Percentiles rank a stretch among this genome's conserved stretches.
Evolutionary conservation across 2,888 invertebrate species (phyloP).

Genomic region (Pterobdella sp.): DNA sequence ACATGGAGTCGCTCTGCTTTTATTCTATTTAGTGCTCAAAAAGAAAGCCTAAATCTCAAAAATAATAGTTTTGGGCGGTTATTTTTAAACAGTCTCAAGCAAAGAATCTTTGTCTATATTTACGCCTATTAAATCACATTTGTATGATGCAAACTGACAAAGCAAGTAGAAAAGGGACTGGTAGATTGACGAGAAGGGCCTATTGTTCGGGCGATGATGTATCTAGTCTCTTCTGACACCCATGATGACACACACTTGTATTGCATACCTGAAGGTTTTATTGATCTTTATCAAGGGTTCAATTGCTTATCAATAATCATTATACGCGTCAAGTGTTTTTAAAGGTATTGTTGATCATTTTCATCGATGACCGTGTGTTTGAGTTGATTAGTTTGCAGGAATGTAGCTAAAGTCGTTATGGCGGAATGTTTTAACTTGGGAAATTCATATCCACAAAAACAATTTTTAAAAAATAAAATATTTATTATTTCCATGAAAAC

Average conservation of each 20-base stretch:
- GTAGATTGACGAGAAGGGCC: neutral
- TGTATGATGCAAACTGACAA: neutral
- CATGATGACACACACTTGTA: neutral
- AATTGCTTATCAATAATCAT: too few relatives aligned
- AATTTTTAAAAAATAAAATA: too few relatives aligned
- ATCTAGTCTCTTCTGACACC: neutral
- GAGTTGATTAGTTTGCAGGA: too few relatives aligned
- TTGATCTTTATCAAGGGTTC: neutral
- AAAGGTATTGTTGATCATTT: too few relatives aligned
- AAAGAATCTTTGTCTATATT: neutral
- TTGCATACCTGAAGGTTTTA: neutral
- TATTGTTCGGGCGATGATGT: slow-evolving; percentile 5
- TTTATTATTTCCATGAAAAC: too few relatives aligned
- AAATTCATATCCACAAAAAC: too few relatives aligned
- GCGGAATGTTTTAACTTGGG: too few relatives aligned
- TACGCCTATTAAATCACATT: neutral
- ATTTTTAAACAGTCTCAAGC: too few relatives aligned
- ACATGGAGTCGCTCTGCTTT: neutral
- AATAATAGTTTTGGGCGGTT: too few relatives aligned
- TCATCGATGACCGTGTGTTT: too few relatives aligned
- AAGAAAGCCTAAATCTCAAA: neutral
- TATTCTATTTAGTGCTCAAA: neutral
- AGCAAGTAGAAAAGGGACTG: neutral
- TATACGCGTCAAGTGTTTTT: too few relatives aligned
- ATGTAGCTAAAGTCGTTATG: too few relatives aligned